Evolutionary conservation across 2,113 vertebrate genomes (phyloP), one percentile per base, ranked within the genome.

Genomic region (Siniperca chuatsi): DNA sequence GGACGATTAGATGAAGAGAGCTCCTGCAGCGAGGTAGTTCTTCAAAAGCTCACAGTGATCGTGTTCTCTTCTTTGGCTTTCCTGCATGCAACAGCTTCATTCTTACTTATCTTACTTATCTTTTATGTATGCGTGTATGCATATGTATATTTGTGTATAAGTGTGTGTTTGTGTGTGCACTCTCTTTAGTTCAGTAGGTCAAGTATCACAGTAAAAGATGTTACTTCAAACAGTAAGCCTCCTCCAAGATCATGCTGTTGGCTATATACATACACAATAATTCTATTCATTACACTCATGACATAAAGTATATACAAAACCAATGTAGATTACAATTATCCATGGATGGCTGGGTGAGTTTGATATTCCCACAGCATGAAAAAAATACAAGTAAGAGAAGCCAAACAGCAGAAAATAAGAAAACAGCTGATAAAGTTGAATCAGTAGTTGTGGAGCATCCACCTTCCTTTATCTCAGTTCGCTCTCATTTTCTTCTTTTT

Each of bases 391-490:
- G 2, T 1, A 18, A 20, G 42, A 75, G 23, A 57, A 75, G 12
- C 40, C 7, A 75, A 64, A 18, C 20, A 25, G 37, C 44, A 55
- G 40, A 73, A 2, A 78, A 50, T 44, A 12, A 57, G 4, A 79
- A 50, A 73, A 55, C 37, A 57, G 64, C n/a, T 21, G 35, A 68
- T 70, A 50, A 58, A 46, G 81, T 58, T 79, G 65, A 12, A 57
- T 58, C 15, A 44, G 6, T 57, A 25, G 74, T 37, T 78, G 58
- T 79, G 37, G 48, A 74, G 48, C 50, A 77, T 77, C 55, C 78
- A 4, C 73, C 74, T 92, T 68, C 9, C 20, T 60, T 81, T 79
- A 57, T 86, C 67, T 67, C 50, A 54, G 1, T 42, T 75, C n/a
- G 70, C 61, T 78, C 44, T 44, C n/a, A 35, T 25, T 40, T 6